Conservation (phyloP, 2,113 vertebrate genomes). For the Mesoclemmys tuberculata region DNA sequence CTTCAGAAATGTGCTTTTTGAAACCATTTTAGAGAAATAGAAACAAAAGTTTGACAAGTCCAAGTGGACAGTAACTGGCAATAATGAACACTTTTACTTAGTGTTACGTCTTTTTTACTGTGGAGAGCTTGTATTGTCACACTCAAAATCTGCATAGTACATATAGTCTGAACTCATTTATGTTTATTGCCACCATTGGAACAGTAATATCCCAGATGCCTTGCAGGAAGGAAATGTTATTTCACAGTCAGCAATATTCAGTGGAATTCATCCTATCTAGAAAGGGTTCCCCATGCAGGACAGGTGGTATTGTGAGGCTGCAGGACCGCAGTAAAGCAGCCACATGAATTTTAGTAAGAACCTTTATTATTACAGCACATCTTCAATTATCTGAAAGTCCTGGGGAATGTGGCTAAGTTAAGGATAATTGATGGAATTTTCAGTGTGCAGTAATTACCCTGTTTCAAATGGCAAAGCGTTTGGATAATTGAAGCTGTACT, state of each 20-base stretch:
- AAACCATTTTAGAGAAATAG: background rate
- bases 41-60: background rate
- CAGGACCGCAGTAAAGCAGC: rapidly evolving
- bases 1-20: rapidly evolving
- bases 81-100: rapidly evolving
- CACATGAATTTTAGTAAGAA: background rate
- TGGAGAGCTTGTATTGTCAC: background rate
- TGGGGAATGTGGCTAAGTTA: background rate
- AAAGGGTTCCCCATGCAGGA: rapidly evolving
- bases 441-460: background rate
- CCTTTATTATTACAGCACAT: background rate
- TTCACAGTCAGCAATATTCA: background rate
- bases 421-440: background rate
- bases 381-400: background rate
- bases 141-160: rapidly evolving
- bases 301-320: background rate
- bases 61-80: rapidly evolving
- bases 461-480: background rate
- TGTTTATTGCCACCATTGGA: background rate
- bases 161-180: background rate
- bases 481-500: background rate
- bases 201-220: rapidly evolving
- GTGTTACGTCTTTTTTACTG: background rate
- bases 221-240: rapidly evolving
- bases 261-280: rapidly evolving